Percentiles rank a stretch among this genome's conserved stretches.
These are phyloP conservation scores for Tricholaema leucomelas DNA, from an alignment of 2,113 vertebrate genomes.

Conservation along the genomic window DNA sequence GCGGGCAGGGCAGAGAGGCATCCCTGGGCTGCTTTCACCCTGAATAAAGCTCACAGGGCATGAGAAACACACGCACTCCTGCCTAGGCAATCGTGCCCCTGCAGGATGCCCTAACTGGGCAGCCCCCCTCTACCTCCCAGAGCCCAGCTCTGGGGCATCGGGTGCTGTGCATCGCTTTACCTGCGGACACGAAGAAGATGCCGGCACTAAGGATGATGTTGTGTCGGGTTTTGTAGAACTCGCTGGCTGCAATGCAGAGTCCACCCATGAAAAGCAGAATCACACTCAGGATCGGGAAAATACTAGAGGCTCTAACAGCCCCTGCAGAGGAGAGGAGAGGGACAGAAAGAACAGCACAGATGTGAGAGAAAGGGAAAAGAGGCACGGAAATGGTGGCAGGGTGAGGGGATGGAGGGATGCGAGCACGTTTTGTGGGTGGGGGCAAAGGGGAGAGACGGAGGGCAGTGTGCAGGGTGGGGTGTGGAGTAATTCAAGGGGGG, in stretches of 20 bases:
- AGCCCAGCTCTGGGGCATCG: background rate
- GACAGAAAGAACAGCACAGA: slow-evolving; percentile 1
- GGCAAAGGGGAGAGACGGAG: background rate
- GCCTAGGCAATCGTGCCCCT: background rate
- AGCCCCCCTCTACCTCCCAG: background rate
- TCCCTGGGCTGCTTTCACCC: background rate
- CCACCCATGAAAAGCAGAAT: slow-evolving; percentile 99
- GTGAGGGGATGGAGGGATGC: accelerated
- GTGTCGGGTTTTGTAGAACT: slow-evolving; percentile 99
- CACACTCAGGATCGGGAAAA: slow-evolving; percentile 99
- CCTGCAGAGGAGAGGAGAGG: slow-evolving; percentile 76
- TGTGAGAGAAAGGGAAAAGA: slow-evolving; percentile 10
- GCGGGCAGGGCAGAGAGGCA: background rate
- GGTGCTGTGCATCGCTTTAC: slow-evolving; percentile 41
- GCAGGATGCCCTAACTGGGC: background rate
- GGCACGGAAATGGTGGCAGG: background rate
- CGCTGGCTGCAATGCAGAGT: slow-evolving; percentile 97
- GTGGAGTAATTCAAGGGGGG: background rate
- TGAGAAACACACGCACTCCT: background rate
- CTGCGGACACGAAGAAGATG: slow-evolving; percentile 83
- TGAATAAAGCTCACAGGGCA: background rate
- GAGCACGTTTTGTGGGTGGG: background rate
- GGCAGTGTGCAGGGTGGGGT: accelerated
- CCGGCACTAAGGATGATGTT: slow-evolving; percentile 97
- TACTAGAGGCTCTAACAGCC: slow-evolving; percentile 97